Percentiles rank a stretch among this genome's conserved stretches.
phyloP scores from a whole-genome alignment of 2,888 invertebrate species.

The Drosophila dives region DNA sequence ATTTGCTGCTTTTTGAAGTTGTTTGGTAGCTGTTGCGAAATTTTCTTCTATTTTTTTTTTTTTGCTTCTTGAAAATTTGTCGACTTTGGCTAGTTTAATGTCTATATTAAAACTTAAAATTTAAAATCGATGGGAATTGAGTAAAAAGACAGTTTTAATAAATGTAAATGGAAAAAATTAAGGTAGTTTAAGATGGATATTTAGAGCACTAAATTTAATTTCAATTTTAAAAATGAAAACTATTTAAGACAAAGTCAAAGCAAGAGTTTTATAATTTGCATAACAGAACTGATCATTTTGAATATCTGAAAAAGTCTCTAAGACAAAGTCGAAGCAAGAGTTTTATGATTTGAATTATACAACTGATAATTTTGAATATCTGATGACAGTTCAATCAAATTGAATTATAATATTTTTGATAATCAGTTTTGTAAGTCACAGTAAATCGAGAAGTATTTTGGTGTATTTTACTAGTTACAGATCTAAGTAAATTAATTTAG shows the following conservation, averaged over 20 bases:
- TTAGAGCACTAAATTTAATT: not conserved
- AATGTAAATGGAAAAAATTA: not conserved
- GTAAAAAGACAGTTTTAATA: not conserved
- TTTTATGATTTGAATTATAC: not conserved
- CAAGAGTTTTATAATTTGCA: not conserved
- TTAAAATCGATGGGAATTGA: not conserved
- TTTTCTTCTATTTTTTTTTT: conserved; percentile 20
- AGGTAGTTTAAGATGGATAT: not conserved
- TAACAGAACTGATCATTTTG: too few relatives aligned
- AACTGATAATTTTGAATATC: too few relatives aligned
- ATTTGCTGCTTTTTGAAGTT: conserved; percentile 41
- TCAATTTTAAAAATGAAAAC: not conserved
- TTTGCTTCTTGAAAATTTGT: conserved; percentile 8
- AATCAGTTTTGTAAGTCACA: not conserved
- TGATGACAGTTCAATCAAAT: not conserved
- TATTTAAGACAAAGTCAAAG: not conserved
- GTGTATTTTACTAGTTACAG: not conserved
- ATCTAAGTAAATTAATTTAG: too few relatives aligned
- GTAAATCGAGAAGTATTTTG: not conserved
- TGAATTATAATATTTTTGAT: too few relatives aligned
- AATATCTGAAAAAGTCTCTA: not conserved
- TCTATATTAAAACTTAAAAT: conserved; percentile 10
- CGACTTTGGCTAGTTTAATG: conserved; percentile 27
- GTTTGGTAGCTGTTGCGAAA: conserved; percentile 21
- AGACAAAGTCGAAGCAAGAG: not conserved